phyloP scores from a whole-genome alignment of 2,888 invertebrate species.

The Hypomecis atomaria region DNA sequence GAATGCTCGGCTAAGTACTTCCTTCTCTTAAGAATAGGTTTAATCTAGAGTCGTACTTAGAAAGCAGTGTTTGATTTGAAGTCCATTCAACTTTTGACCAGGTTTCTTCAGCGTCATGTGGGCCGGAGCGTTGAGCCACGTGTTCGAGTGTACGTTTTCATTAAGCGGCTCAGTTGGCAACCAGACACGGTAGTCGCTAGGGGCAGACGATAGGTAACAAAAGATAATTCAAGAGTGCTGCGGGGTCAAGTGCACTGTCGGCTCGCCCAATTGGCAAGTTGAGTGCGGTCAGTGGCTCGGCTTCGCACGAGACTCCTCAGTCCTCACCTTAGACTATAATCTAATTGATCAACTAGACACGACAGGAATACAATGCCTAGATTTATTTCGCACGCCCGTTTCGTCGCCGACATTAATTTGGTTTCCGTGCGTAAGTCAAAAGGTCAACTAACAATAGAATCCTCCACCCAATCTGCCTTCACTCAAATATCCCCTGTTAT shows the following conservation, averaged over 20 bases:
- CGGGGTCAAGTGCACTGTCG: slow-evolving; percentile 77
- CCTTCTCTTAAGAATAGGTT: no score
- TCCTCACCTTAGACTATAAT: slow-evolving; percentile 49
- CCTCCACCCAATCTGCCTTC: not conserved
- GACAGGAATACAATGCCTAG: slow-evolving; percentile 16
- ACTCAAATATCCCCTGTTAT: not conserved
- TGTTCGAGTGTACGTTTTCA: slow-evolving; percentile 13
- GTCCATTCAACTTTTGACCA: no score
- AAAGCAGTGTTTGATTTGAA: no score
- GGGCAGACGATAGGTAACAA: slow-evolving; percentile 70
- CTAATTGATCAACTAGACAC: slow-evolving; percentile 37
- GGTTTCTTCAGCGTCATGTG: not conserved
- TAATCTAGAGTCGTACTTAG: no score
- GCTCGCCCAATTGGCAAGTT: slow-evolving; percentile 73
- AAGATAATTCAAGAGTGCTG: slow-evolving; percentile 72
- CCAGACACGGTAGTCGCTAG: slow-evolving; percentile 57
- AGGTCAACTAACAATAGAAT: not conserved
- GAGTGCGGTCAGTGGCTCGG: slow-evolving; percentile 77
- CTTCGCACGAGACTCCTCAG: slow-evolving; percentile 59
- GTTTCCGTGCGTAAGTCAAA: slow-evolving; percentile 3
- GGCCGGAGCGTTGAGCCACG: not conserved
- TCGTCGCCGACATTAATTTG: slow-evolving; percentile 8
- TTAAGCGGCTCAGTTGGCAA: slow-evolving; percentile 45
- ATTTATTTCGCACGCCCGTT: slow-evolving; percentile 20
- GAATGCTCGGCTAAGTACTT: not conserved